Base-by-base conservation (phyloP, 2,797 vertebrate species). In the Gorsachius magnificus region DNA sequence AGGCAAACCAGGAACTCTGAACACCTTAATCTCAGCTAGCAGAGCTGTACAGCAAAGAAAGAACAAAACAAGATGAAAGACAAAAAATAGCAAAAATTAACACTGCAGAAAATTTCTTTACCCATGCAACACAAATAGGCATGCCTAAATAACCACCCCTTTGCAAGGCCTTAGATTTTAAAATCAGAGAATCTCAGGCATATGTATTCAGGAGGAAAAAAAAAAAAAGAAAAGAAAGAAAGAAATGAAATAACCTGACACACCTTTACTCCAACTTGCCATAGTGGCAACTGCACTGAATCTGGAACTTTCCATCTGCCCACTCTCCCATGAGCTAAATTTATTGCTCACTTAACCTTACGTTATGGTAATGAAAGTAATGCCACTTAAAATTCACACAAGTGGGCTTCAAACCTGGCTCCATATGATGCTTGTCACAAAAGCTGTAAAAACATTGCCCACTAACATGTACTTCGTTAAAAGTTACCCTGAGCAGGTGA, bases 351-450 rank as follows among this genome's bases (percentile, higher is more conserved):
- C 16, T 94, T 87, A 89, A 95, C 93, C 90, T 68, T 53, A 58
- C 75, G 68, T 83, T 89, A 64, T 35, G 20, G 26, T 65, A 61
- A 83, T 61, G 41, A 70, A 48, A 74, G 48, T 18, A 90, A 87
- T 45, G 53, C 13, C 48, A 77, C 82, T 90, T 91, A 80, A 83
- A 96, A 93, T 92, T 87, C 89, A 81, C 50, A 68, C 29, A 45
- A 92, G 83, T 69, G 57, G 33, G 51, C 80, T 94, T 75, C 48
- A 87, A 84, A 83, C 8, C 1, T 0, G 0, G 43, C 41, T 89
- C 90, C 71, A 60, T 78, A 50, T n/a, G 60, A 36, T 50, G 46
- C 36, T 86, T 60, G 35, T 25, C 54, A 91, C n/a, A 87, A 90
- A 94, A 89, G 54, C 77, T 72, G 57, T 57, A 78, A 83, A 81